Evolutionary conservation across 2,888 invertebrate species (phyloP).

Genomic region (Caenorhabditis doughertyi): DNA sequence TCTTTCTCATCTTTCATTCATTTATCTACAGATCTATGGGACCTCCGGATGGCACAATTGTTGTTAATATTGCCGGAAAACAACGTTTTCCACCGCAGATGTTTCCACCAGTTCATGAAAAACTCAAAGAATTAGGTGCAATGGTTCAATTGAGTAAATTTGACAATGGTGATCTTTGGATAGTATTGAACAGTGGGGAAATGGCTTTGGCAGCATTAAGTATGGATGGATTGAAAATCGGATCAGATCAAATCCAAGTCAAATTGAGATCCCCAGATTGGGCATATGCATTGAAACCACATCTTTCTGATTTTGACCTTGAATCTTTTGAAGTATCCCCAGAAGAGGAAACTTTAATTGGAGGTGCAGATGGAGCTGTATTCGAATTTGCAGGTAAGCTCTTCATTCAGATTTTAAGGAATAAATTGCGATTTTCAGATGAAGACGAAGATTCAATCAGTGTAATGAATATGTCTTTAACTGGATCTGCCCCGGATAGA

Average conservation of each 20-base stretch:
- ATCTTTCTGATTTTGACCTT: constrained; percentile 54
- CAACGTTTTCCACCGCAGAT: constrained; percentile 73
- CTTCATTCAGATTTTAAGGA: not conserved
- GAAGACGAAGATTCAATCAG: constrained; percentile 65
- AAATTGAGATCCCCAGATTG: constrained; percentile 72
- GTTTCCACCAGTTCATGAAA: constrained; percentile 75
- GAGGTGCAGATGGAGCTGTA: constrained; percentile 28
- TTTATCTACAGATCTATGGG: constrained; percentile 87
- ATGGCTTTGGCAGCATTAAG: constrained; percentile 87
- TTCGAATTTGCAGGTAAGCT: constrained; percentile 68
- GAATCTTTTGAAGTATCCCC: constrained; percentile 49
- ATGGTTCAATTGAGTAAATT: constrained; percentile 85
- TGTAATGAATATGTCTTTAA: constrained; percentile 18
- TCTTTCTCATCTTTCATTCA: not conserved
- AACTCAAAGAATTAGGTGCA: constrained; percentile 77
- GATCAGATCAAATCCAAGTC: constrained; percentile 67
- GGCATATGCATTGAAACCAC: constrained; percentile 66
- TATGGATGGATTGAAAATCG: constrained; percentile 82
- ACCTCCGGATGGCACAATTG: constrained; percentile 95
- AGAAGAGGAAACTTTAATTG: constrained; percentile 51
- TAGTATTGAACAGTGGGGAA: constrained; percentile 93
- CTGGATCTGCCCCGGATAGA: constrained; percentile 63
- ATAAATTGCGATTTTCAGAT: constrained; percentile 28
- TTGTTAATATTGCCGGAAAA: constrained; percentile 85
- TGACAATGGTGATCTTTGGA: constrained; percentile 92